These are phyloP conservation scores for Ibidorhyncha struthersii DNA, from an alignment of 2,113 vertebrate species.

Conservation along the genomic window DNA sequence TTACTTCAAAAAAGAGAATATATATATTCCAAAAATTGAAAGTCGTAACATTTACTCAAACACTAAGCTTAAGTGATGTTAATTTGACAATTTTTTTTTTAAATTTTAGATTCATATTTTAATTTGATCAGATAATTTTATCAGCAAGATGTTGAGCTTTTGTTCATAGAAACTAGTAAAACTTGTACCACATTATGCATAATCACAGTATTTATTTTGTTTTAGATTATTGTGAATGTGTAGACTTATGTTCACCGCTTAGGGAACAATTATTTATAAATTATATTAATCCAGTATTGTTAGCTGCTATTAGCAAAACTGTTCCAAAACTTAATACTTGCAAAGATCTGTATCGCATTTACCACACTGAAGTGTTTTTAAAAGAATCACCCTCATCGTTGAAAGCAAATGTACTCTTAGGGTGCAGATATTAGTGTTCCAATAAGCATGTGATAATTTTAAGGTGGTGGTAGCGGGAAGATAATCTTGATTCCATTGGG, in stretches of 20 bases:
- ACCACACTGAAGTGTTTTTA: slow-evolving; percentile 75
- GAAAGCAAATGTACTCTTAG: slow-evolving; percentile 77
- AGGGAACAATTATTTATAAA: slow-evolving; percentile 84
- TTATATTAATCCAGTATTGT: slow-evolving; percentile 78
- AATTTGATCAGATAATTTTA: slow-evolving; percentile 76
- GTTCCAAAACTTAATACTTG: slow-evolving; percentile 74
- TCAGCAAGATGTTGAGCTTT: slow-evolving; percentile 67
- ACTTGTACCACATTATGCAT: slow-evolving; percentile 72
- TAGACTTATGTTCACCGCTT: slow-evolving; percentile 76
- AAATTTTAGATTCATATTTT: slow-evolving; percentile 65
- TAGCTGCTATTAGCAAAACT: slow-evolving; percentile 78
- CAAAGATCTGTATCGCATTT: slow-evolving; percentile 76
- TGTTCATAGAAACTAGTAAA: slow-evolving; percentile 71
- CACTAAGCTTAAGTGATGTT: slow-evolving; percentile 73
- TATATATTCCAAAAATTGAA: slow-evolving; percentile 43
- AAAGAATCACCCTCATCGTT: slow-evolving; percentile 77
- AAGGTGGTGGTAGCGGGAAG: slow-evolving; percentile 84
- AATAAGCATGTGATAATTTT: slow-evolving; percentile 81
- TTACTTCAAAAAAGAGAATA: slow-evolving; percentile 70
- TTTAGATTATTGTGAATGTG: slow-evolving; percentile 77
- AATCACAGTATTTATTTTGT: slow-evolving; percentile 81
- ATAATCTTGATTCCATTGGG: slow-evolving; percentile 87
- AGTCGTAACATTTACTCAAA: slow-evolving; percentile 47
- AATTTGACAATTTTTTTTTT: slow-evolving; percentile 67
- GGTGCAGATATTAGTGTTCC: slow-evolving; percentile 76